phyloP scores from a whole-genome alignment of 2,113 vertebrate genomes.

The Silurus meridionalis region DNA sequence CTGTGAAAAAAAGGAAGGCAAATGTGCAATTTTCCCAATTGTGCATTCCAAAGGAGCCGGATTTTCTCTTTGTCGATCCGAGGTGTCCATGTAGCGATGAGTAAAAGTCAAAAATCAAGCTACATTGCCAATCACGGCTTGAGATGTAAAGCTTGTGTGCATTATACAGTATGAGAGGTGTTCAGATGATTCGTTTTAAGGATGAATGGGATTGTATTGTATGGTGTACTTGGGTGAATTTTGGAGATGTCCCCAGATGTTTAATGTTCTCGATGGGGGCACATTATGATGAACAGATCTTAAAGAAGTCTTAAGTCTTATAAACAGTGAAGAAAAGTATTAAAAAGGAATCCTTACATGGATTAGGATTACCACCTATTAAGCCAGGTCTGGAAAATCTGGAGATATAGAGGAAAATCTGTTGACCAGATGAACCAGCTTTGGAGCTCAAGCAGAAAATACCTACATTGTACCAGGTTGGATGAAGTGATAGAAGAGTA shows the following conservation, averaged over 20 bases:
- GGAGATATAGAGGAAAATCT: no score
- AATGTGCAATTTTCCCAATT: slow-evolving; percentile 29
- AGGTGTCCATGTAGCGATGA: slow-evolving; percentile 23
- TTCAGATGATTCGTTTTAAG: background rate
- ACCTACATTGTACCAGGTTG: no score
- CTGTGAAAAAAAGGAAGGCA: slow-evolving; percentile 20
- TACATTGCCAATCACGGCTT: background rate
- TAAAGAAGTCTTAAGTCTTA: background rate
- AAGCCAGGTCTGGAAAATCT: background rate
- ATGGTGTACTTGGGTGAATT: background rate
- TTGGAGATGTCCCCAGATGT: background rate
- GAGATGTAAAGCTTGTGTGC: slow-evolving; percentile 6
- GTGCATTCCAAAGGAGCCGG: slow-evolving; percentile 30
- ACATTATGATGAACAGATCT: background rate
- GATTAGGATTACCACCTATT: background rate
- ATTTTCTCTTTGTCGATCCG: slow-evolving; percentile 18
- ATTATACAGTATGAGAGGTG: background rate
- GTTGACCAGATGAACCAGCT: no score
- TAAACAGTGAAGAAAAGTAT: background rate
- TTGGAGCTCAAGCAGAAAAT: no score
- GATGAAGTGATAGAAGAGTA: no score
- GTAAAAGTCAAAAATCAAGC: slow-evolving; percentile 19
- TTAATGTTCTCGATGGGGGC: no score
- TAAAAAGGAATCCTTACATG: background rate
- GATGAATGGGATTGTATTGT: background rate